Evolutionary conservation across 2,888 invertebrate species (phyloP).

Genomic region (Cylloceria caligata): DNA sequence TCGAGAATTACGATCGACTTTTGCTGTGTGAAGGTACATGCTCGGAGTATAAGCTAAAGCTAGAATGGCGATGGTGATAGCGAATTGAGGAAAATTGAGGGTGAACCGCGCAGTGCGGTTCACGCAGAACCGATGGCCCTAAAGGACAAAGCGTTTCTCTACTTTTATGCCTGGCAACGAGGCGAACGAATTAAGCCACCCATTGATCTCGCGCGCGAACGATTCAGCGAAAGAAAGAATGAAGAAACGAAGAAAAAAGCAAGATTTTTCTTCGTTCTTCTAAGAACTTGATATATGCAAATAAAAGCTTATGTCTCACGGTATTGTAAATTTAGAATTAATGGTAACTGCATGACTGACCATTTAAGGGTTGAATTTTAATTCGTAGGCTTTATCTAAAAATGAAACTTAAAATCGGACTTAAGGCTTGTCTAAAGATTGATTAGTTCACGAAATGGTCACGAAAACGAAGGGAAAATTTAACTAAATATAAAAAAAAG

Average conservation of each 20-base stretch:
- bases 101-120: constrained; percentile 53
- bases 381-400: no score
- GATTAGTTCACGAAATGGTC: no score
- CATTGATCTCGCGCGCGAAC: constrained; percentile 62
- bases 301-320: neutral
- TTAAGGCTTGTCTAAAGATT: no score
- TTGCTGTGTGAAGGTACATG: constrained; percentile 58
- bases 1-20: constrained; percentile 66
- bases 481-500: no score
- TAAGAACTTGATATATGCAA: constrained; percentile 20
- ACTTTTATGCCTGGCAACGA: constrained; percentile 65
- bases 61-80: constrained; percentile 41
- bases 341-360: neutral
- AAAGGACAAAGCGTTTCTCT: constrained; percentile 65
- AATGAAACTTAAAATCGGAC: no score
- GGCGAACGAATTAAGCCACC: constrained; percentile 61
- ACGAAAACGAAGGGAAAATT: no score
- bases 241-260: constrained; percentile 35
- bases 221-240: constrained; percentile 40
- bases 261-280: constrained; percentile 35
- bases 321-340: neutral
- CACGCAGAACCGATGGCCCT: constrained; percentile 42
- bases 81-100: constrained; percentile 65
- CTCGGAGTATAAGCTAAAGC: constrained; percentile 45
- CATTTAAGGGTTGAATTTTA: no score